phyloP scores from a whole-genome alignment of 2,797 vertebrate genomes.

The Heterohyrax brucei region DNA sequence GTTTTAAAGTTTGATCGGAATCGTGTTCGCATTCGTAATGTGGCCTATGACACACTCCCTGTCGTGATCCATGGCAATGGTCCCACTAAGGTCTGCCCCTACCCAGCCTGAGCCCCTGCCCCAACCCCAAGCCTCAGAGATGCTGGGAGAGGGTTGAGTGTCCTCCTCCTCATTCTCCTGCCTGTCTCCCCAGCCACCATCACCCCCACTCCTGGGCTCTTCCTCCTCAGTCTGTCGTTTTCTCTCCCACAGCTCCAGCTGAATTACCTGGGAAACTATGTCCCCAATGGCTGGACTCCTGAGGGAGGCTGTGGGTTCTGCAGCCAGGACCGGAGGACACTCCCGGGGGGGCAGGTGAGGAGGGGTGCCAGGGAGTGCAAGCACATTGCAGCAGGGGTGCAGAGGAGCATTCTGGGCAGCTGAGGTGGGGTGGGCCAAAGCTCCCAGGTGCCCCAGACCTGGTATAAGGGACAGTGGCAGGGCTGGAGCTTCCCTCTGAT shows the following conservation, averaged over 20 bases:
- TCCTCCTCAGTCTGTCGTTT: neutral
- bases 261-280: constrained; percentile 95
- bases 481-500: neutral
- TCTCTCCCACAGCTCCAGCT: constrained; percentile 92
- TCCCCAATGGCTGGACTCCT: constrained; percentile 94
- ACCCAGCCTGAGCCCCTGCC: neutral
- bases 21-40: constrained; percentile 94
- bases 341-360: constrained; percentile 89
- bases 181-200: neutral
- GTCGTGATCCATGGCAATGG: constrained; percentile 96
- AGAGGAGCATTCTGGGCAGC: neutral
- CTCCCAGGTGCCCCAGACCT: neutral
- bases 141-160: neutral
- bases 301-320: constrained; percentile 93
- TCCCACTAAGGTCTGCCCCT: constrained; percentile 94
- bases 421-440: neutral
- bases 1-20: constrained; percentile 95
- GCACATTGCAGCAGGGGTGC: neutral
- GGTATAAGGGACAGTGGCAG: neutral
- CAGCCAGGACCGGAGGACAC: constrained; percentile 89
- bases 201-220: neutral
- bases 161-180: too few relatives aligned
- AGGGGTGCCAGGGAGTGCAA: neutral
- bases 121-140: neutral
- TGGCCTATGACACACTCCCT: constrained; percentile 95